Percentiles rank a stretch among this genome's conserved stretches.
Evolutionary conservation across 2,113 vertebrate species (phyloP).

Genomic region (Emydocephalus ijimae): DNA sequence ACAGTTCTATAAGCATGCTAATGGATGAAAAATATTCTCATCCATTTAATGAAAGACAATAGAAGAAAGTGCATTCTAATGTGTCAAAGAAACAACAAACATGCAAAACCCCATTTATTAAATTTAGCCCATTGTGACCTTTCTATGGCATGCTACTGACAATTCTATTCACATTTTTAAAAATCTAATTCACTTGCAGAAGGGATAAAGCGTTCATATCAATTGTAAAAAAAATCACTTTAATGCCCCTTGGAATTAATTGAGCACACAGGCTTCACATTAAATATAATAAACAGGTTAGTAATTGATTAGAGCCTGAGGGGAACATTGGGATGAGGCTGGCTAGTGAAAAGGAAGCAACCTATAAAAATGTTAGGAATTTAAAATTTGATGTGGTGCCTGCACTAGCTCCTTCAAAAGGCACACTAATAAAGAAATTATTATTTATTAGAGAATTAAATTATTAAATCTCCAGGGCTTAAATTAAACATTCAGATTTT

Average conservation of each 20-base stretch:
- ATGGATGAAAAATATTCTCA: not conserved
- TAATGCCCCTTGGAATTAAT: slow-evolving; percentile 68
- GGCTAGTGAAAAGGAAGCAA: slow-evolving; percentile 61
- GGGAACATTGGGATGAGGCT: slow-evolving; percentile 60
- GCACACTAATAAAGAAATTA: slow-evolving; percentile 59
- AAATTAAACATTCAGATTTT: slow-evolving; percentile 50
- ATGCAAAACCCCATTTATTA: slow-evolving; percentile 53
- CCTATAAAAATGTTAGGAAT: slow-evolving; percentile 53
- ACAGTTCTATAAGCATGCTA: slow-evolving; percentile 23
- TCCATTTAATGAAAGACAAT: slow-evolving; percentile 46
- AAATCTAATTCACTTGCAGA: slow-evolving; percentile 74
- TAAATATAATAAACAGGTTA: slow-evolving; percentile 58
- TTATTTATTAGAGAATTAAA: too few relatives aligned
- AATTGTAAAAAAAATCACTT: slow-evolving; percentile 69
- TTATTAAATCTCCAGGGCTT: slow-evolving; percentile 35
- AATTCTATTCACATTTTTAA: slow-evolving; percentile 73
- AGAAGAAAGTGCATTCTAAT: slow-evolving; percentile 56
- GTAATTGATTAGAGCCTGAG: slow-evolving; percentile 64
- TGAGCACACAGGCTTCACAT: slow-evolving; percentile 66
- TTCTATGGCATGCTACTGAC: slow-evolving; percentile 71
- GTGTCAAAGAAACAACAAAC: slow-evolving; percentile 63
- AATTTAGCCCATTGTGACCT: slow-evolving; percentile 70
- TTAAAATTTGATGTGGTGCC: slow-evolving; percentile 34
- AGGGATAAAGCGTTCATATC: slow-evolving; percentile 68
- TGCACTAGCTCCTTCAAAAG: slow-evolving; percentile 49